Evolutionary conservation across 2,888 invertebrate species (phyloP).

Genomic region (Cylindroiulus punctatus): DNA sequence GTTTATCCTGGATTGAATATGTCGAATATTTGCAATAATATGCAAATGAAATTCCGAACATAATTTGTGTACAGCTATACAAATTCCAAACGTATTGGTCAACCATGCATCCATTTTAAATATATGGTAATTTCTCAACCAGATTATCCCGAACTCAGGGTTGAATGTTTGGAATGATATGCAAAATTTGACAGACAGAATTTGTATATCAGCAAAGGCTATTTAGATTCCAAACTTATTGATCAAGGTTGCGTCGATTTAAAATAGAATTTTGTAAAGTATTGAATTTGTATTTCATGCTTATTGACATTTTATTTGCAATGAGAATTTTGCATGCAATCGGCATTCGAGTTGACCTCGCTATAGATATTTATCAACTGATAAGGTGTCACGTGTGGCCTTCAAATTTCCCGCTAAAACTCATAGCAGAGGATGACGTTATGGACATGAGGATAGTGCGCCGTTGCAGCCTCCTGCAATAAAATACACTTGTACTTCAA

Average conservation of each 20-base stretch:
- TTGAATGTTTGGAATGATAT: no score
- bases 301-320: no score
- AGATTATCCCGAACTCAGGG: no score
- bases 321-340: neutral
- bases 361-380: neutral
- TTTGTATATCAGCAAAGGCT: no score
- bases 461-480: neutral
- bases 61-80: neutral
- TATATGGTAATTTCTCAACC: neutral
- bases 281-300: no score
- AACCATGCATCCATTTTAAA: neutral
- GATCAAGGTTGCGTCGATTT: no score
- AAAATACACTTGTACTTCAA: neutral
- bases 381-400: neutral
- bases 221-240: no score
- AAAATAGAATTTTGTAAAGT: no score
- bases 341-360: neutral
- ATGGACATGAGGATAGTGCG: neutral
- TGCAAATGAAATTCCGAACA: neutral
- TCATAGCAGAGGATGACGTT: neutral
- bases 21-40: neutral
- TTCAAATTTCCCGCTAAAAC: slow-evolving; percentile 11
- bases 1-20: neutral
- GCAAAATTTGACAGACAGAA: no score
- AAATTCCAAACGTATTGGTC: neutral